Evolutionary conservation across 2,888 invertebrate genomes (phyloP).

Genomic region (Noctua janthina): DNA sequence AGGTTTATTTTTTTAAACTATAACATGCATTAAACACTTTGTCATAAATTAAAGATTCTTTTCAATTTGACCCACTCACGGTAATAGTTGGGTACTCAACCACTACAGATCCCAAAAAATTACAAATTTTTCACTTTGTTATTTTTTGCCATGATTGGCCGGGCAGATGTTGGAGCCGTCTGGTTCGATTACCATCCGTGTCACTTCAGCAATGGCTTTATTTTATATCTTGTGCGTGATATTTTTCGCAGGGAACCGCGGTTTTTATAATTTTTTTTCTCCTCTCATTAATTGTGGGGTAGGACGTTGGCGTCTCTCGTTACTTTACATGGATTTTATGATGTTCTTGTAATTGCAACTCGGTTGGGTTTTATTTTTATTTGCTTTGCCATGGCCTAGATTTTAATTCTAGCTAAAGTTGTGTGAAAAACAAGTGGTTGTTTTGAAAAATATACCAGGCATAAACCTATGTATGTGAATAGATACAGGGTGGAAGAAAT

Average conservation of each 20-base stretch:
- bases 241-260: slow-evolving; percentile 76
- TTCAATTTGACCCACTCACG: background rate
- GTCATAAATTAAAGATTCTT: background rate
- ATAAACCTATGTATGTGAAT: background rate
- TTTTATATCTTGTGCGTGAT: slow-evolving; percentile 83
- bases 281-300: slow-evolving; percentile 66
- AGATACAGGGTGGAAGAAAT: too few relatives aligned
- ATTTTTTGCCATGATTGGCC: slow-evolving; percentile 80
- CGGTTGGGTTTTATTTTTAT: slow-evolving; percentile 50
- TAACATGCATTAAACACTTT: background rate
- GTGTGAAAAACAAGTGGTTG: slow-evolving; percentile 16
- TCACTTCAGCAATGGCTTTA: slow-evolving; percentile 85
- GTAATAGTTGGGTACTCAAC: background rate
- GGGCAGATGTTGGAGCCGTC: slow-evolving; percentile 86
- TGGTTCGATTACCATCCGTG: slow-evolving; percentile 84
- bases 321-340: slow-evolving; percentile 65
- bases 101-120: slow-evolving; percentile 68
- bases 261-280: slow-evolving; percentile 72
- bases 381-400: slow-evolving; percentile 51
- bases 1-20: background rate
- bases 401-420: slow-evolving; percentile 27
- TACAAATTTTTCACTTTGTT: slow-evolving; percentile 78
- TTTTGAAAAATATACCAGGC: background rate
- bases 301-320: slow-evolving; percentile 64
- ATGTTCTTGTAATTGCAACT: slow-evolving; percentile 66